Evolutionary conservation across 1,140 invertebrate species (phyloP), one percentile per base, ranked within the genome.

Genomic region (Diabrotica virgifera): DNA sequence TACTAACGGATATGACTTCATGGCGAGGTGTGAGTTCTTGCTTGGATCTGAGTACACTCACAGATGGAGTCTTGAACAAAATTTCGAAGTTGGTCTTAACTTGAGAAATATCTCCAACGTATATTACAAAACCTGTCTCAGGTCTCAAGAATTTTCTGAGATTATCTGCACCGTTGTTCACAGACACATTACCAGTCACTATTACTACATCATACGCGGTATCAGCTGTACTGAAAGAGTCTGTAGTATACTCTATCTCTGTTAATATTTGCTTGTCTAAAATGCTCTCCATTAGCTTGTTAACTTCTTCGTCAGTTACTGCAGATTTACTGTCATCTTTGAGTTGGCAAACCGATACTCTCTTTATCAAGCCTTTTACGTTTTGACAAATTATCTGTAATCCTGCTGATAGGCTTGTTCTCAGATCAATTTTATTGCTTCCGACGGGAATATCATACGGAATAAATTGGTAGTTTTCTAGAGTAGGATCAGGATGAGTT

Each of bases 401-500:
- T 11, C 84, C 76, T 14, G 85, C 82, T 5, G 83, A 83, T 1
- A 92, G 73, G 4, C 88, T 87, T 24, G 85, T 82, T 5, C 82
- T 83, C 1, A 92, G 73, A 60, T 84, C 86, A 0, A 83, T 82
- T 62, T 83, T 84, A 11, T 84, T 85, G 70, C 87, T 86, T n/a
- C 82, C 24, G 9, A 82, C 70, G 0, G 81, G 75, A 5, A 73
- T 70, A 65, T 86, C 83, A 50, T 94, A 91, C 3, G 94, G 91
- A 36, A 95, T 80, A 75, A 96, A 97, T 6, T 81, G 80, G 73
- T 92, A 96, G 62, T 87, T 86, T 79, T 96, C 95, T 10, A 93
- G 78, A 66, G 89, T 88, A 6, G 93, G 94, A 11, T 87, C 69
- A n/a, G 86, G 77, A 76, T 95, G 92, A 11, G 82, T 77, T 72